Evolutionary conservation across 2,113 vertebrate species (phyloP).

Genomic region (Strix aluco): DNA sequence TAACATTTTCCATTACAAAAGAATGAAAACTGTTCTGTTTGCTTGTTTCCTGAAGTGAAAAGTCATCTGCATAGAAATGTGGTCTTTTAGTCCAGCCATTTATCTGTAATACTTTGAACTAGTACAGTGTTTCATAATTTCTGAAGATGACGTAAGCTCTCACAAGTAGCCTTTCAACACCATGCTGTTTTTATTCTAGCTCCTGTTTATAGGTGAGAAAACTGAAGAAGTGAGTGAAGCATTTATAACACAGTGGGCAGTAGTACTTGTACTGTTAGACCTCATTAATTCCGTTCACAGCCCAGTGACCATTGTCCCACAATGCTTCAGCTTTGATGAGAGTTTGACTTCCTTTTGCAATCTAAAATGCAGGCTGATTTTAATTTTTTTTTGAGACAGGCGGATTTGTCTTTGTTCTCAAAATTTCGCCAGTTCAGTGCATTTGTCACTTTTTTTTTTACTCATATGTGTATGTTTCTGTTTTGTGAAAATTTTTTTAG

Average conservation of each 20-base stretch:
- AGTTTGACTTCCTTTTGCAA: not conserved
- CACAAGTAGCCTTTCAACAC: not conserved
- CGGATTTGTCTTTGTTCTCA: not conserved
- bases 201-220: not conserved
- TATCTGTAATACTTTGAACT: not conserved
- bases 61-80: not conserved
- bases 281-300: slow-evolving; percentile 45
- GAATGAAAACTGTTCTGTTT: not conserved
- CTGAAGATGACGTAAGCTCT: not conserved
- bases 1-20: not conserved
- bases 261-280: not conserved
- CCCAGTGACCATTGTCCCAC: not conserved
- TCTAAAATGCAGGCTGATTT: not conserved
- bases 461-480: not conserved
- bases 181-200: not conserved
- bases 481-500: not conserved
- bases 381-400: not conserved
- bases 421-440: not conserved
- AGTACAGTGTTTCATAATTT: not conserved
- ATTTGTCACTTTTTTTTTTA: not conserved
- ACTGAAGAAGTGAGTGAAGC: not conserved
- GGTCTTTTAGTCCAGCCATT: not conserved
- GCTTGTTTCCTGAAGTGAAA: not conserved
- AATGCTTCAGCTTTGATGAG: not conserved
- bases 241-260: not conserved